A percentile compares a stretch with the other conserved stretches of the same genome.
These are phyloP conservation scores for Psephotus haematonotus DNA, from an alignment of 2,113 vertebrate genomes.

Conservation along the genomic window DNA sequence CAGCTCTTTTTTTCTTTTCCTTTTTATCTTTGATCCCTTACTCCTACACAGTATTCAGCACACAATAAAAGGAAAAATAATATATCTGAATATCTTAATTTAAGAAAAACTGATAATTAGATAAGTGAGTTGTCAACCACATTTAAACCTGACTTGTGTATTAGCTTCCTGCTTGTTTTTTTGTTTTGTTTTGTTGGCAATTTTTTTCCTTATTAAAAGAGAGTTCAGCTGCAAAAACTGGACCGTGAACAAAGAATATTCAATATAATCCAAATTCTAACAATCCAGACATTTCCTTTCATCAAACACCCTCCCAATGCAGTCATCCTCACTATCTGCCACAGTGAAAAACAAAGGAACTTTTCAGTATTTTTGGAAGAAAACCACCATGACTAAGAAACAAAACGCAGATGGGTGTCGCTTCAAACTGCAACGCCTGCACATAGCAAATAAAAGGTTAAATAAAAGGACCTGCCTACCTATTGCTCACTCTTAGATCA, in stretches of 20 bases:
- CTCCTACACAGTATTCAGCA: not conserved
- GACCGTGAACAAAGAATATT: not conserved
- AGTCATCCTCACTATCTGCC: not conserved
- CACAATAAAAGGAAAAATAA: not conserved
- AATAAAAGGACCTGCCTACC: not conserved
- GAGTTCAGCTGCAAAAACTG: not conserved
- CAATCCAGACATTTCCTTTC: not conserved
- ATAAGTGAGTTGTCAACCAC: not conserved
- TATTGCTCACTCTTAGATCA: constrained; percentile 31
- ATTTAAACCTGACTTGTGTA: not conserved
- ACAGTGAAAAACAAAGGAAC: not conserved
- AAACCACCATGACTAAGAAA: constrained; percentile 27
- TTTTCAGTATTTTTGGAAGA: constrained; percentile 37
- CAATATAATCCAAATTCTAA: not conserved
- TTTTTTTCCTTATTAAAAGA: not conserved
- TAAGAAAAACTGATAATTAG: constrained; percentile 3
- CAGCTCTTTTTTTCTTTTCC: not conserved
- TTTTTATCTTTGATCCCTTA: constrained; percentile 15
- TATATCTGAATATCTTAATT: not conserved
- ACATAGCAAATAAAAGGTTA: constrained; percentile 28
- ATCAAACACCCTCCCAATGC: not conserved
- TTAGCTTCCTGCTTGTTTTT: not conserved
- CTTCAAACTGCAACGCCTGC: constrained; percentile 24
- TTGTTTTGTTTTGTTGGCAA: not conserved
- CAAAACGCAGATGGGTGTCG: not conserved